Evolutionary conservation across 2,888 invertebrate genomes (phyloP), one percentile per base, ranked within the genome.

Genomic region (Ochropleura leucogaster): DNA sequence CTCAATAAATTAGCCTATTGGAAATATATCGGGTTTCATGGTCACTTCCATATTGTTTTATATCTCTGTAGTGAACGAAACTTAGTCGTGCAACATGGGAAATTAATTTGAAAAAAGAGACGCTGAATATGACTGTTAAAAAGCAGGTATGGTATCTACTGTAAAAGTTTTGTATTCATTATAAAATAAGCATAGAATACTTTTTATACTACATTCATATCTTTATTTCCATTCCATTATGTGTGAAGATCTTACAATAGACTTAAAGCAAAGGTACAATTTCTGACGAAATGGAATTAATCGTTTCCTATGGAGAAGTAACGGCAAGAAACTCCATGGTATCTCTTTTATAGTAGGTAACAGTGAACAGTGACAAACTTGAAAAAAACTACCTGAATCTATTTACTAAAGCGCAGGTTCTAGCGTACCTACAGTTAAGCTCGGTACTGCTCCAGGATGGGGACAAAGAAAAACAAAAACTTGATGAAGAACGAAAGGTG

Each of bases 1-100:
- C 84, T n/a, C 47, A 46, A 84, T 87, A 87, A 72, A 87, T 85
- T 74, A 53, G 40, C 18, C n/a, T 65, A 62, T 63, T 10, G 64
- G 47, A 16, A 68, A 40, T 66, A 49, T 63, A 69, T 14, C 42
- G n/a, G n/a, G 42, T 71, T 75, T 75, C 72, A 77, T 73, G 83
- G 76, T 57, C 73, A 73, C 20, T 83, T 51, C 51, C 49, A 76
- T n/a, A 18, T 60, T 46, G 40, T 63, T 67, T 78, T n/a, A 73
- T 71, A 79, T 67, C 10, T 68, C 3, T n/a, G 14, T 49, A 42
- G 59, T 67, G 44, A n/a, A 44, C 44, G 60, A 49, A 60, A 73
- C 74, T 62, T 74, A 20, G 81, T 62, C 69, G 87, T 76, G 83
- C 6, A 67, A 10, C 10, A 84, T 80, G 74, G 64, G 9, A 59